Conservation (phyloP, 2,797 vertebrate genomes). For the Pogonophryne albipinna region DNA sequence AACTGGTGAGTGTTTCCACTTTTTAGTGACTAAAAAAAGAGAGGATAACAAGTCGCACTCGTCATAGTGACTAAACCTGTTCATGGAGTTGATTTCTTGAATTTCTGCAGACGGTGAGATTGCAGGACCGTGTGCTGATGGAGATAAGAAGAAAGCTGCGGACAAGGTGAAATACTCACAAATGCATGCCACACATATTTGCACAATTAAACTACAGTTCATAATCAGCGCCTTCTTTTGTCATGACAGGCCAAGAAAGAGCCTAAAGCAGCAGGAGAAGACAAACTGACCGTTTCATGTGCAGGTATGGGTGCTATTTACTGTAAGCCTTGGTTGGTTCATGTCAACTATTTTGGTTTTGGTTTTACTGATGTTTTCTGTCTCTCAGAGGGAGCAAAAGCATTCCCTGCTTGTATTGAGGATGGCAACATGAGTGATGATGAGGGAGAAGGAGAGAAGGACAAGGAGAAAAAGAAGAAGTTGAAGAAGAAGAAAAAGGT, state of each 20-base stretch:
- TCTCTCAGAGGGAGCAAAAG: slow-evolving; percentile 26
- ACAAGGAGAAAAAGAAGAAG: slow-evolving; percentile 49
- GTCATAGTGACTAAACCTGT: neutral
- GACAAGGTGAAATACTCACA: slow-evolving; percentile 52
- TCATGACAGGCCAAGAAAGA: slow-evolving; percentile 40
- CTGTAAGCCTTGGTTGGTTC: neutral
- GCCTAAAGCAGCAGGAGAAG: slow-evolving; percentile 11
- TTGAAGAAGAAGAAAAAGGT: slow-evolving; percentile 62
- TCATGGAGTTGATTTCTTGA: neutral
- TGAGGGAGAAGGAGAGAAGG: slow-evolving; percentile 64
- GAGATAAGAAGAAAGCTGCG: slow-evolving; percentile 39
- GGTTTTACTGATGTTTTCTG: slow-evolving; percentile 10
- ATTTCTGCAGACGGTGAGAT: slow-evolving; percentile 38
- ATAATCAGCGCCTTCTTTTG: neutral
- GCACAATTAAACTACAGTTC: neutral
- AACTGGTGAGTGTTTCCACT: slow-evolving; percentile 49
- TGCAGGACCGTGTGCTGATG: slow-evolving; percentile 19
- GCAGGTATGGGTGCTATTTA: slow-evolving; percentile 30
- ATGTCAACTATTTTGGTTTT: neutral
- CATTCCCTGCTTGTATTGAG: neutral
- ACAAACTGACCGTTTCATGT: neutral
- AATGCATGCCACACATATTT: no score
- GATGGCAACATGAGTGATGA: slow-evolving; percentile 71
- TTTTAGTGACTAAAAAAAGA: neutral
- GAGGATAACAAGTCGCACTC: neutral